A percentile compares a stretch with the other conserved stretches of the same genome.
These are phyloP conservation scores for Morinoia aosen DNA, from an alignment of 2,888 invertebrate genomes.

Conservation along the genomic window DNA sequence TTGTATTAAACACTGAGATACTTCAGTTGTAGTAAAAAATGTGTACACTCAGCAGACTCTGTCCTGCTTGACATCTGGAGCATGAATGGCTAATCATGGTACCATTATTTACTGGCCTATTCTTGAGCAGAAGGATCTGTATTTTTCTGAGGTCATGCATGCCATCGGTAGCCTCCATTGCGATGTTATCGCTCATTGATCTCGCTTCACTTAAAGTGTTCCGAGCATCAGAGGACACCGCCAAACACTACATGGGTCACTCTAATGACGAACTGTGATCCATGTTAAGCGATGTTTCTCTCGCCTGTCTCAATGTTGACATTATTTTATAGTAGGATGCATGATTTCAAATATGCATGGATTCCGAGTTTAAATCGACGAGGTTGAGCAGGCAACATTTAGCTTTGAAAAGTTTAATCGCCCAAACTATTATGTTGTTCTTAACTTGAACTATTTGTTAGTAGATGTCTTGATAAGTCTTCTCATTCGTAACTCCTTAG, in stretches of 20 bases:
- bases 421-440: too few relatives aligned
- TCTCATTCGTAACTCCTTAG: too few relatives aligned
- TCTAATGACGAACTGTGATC: neutral
- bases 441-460: too few relatives aligned
- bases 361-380: too few relatives aligned
- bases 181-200: neutral
- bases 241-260: neutral
- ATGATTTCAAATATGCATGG: too few relatives aligned
- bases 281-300: neutral
- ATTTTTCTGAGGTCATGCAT: neutral
- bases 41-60: neutral
- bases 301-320: neutral
- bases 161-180: neutral
- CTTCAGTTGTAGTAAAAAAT: neutral
- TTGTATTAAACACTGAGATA: neutral
- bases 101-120: neutral
- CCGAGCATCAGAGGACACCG: neutral
- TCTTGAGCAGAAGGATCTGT: neutral
- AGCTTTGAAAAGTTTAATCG: too few relatives aligned
- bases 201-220: neutral
- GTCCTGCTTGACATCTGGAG: neutral
- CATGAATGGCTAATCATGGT: neutral
- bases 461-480: too few relatives aligned
- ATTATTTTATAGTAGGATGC: neutral
- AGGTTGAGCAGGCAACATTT: too few relatives aligned